Evolutionary conservation across 2,888 invertebrate genomes (phyloP), one percentile per base, ranked within the genome.

Genomic region (Plagodis dolabraria): DNA sequence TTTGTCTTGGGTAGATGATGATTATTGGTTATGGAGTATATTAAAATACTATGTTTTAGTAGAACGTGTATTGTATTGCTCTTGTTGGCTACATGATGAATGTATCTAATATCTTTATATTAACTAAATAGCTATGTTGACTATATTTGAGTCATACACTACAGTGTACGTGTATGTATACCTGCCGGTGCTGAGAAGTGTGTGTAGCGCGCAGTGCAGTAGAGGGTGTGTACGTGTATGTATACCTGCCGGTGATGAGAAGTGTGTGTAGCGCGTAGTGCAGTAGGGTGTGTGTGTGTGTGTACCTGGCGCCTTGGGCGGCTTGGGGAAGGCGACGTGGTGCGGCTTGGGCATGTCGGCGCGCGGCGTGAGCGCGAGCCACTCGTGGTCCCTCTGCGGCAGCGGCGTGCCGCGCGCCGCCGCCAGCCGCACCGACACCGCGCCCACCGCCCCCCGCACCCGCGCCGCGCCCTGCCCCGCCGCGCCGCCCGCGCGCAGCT

Each of bases 301-400:
- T 4, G 2, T 75, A 96, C 96, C 97, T 64, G 96, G 96, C 61
- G 96, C 98, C 88, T 97, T 97, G 49, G 98, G 98, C 68, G 98
- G 98, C 87, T 97, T 96, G 55, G 98, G 98, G 91, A 97, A 98
- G 76, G 96, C 96, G 70, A 96, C 95, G 80, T 96, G 95, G 71
- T 95, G 95, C 42, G 97, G 97, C 88, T 94, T 94, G 67, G 98
- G 98, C 91, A 97, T 94, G 89, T 95, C 94, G 76, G 95, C 95
- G 66, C 94, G 94, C 68, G 96, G 95, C 63, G 96, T 96, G 59
- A 96, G 94, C 68, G 94, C 91, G 60, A 97, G 93, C 96, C 96
- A 97, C 61, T 95, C 95, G 90, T 94, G 93, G 74, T 90, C 83
- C 64, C 93, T 93, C 57, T 86, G 75, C 7, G 88, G 81, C 22